Conservation (phyloP, 2,113 vertebrate genomes). For the Ranitomeya variabilis region DNA sequence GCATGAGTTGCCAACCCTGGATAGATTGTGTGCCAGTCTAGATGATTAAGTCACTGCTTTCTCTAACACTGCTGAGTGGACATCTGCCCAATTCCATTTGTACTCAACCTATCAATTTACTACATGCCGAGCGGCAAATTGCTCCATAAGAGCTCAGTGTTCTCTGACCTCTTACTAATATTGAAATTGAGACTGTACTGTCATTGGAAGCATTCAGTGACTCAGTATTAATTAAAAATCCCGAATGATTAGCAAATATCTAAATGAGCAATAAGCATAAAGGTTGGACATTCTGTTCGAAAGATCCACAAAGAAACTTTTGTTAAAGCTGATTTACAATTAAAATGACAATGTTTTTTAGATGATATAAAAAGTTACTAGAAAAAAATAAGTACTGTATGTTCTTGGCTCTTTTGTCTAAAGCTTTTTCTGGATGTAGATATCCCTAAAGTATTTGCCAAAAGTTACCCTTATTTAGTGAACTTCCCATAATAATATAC, state of each 20-base stretch:
- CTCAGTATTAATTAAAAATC: neutral
- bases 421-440: neutral
- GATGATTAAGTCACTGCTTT: conserved; percentile 47
- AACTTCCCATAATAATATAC: too few species aligned
- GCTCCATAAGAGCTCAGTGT: conserved; percentile 4
- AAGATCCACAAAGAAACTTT: neutral
- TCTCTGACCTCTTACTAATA: conserved; percentile 24
- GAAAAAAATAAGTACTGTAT: neutral
- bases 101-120: conserved; percentile 44
- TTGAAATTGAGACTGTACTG: neutral
- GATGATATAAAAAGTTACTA: neutral
- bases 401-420: neutral
- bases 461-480: too few species aligned
- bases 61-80: conserved; percentile 40
- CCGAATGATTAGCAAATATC: neutral
- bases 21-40: conserved; percentile 17
- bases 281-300: neutral
- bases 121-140: conserved; percentile 51
- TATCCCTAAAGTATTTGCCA: too few species aligned
- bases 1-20: conserved; percentile 28
- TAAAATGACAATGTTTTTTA: neutral
- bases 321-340: neutral
- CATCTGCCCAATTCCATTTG: conserved; percentile 54
- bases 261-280: neutral
- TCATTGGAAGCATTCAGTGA: conserved; percentile 11